Evolutionary conservation across 2,888 invertebrate genomes (phyloP), one percentile per base, ranked within the genome.

Genomic region (Alloscopus bannaensis): DNA sequence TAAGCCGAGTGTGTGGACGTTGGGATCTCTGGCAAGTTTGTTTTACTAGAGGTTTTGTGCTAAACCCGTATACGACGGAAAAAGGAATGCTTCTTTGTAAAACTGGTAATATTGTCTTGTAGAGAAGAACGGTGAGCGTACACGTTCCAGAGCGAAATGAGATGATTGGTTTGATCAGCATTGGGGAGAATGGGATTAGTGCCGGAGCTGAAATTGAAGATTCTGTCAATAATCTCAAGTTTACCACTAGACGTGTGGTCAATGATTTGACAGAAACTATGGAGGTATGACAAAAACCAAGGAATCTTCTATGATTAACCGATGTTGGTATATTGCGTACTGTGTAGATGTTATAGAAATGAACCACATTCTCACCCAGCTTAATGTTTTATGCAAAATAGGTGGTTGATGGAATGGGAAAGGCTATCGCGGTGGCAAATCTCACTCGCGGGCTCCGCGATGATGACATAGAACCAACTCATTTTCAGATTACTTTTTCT

Each of bases 401-500:
- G 45, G 3, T 45, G 13, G 45, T 45, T 45, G 45, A 45, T 16
- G 8, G 8, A 16, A 3, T 3, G 18, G 45, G 18, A 4, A 45
- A 45, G n/a, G 45, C 18, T 45, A 16, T 45, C 3, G 45, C 45
- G 3, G 45, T 45, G 3, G 45, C n/a, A 45, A 11, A 11, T 11
- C 45, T 18, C 3, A 4, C n/a, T 45, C 4, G n/a, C 45, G 18
- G 45, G 13, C 8, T 16, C 3, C 3, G 18, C 18, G 45, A 45
- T 45, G 18, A 45, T 18, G n/a, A 45, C 13, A 18, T 16, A 8
- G 36, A 36, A 18, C 18, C n/a, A 18, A 11, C 45, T 3, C 26
- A 52, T 18, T 57, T 29, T n/a, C 55, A 68, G 28, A 40, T 68
- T 8, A 40, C 26, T 18, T 68, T 68, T 31, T 55, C 40, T n/a